A percentile compares a stretch with the other conserved stretches of the same genome.
Conservation (phyloP, 2,113 vertebrate species). For the Erythrolamprus reginae region DNA sequence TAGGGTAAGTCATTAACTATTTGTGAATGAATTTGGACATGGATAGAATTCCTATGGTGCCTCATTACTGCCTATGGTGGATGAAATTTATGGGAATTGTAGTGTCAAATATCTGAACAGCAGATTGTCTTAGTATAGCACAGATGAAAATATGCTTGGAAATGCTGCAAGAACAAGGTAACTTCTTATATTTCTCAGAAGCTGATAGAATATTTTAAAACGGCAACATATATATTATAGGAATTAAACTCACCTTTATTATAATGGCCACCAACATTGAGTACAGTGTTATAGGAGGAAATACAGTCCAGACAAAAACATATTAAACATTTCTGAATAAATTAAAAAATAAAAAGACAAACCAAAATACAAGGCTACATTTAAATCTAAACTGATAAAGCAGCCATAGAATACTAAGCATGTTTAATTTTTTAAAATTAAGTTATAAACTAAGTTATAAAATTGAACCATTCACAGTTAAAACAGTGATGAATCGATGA, state of each 20-base stretch:
- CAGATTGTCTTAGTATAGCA: background rate
- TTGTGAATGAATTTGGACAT: background rate
- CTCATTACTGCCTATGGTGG: background rate
- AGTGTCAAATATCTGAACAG: background rate
- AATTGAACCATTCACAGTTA: background rate
- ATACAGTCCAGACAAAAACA: background rate
- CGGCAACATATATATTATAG: background rate
- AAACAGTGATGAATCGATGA: background rate
- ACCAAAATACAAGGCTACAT: background rate
- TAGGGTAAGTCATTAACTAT: background rate
- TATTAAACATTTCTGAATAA: background rate
- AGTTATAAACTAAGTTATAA: background rate
- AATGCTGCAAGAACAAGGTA: background rate
- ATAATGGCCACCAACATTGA: background rate
- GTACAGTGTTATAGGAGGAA: background rate
- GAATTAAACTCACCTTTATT: background rate
- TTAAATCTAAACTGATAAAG: background rate
- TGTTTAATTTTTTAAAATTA: background rate
- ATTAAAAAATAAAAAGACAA: background rate
- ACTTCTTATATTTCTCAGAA: background rate
- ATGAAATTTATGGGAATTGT: background rate
- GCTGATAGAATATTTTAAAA: background rate
- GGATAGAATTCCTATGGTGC: background rate
- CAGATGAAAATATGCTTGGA: background rate
- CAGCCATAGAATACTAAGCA: background rate